Percentiles rank a stretch among this genome's conserved stretches.
Evolutionary conservation across 2,888 invertebrate species (phyloP).

Genomic region (Lycophotia porphyrea): DNA sequence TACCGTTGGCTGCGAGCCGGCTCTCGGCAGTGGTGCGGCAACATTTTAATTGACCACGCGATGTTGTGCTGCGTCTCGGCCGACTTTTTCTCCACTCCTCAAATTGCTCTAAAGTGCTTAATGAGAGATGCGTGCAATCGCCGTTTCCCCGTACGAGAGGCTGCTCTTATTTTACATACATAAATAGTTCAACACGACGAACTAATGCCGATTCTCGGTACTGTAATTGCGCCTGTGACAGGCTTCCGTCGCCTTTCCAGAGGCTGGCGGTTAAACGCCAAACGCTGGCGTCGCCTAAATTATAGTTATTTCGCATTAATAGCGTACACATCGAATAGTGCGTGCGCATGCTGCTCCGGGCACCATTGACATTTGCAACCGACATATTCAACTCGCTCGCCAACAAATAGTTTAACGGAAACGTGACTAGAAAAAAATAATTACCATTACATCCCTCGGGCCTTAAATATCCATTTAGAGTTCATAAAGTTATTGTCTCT

Average conservation of each 20-base stretch:
- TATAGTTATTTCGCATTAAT: conserved; percentile 89
- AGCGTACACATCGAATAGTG: conserved; percentile 83
- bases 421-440: conserved; percentile 64
- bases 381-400: conserved; percentile 67
- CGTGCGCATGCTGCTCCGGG: conserved; percentile 82
- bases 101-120: conserved; percentile 91
- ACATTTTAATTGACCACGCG: conserved; percentile 90
- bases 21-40: conserved; percentile 82
- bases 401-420: conserved; percentile 67
- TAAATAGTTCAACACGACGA: conserved; percentile 88
- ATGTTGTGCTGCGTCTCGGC: conserved; percentile 85
- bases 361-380: conserved; percentile 82
- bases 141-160: conserved; percentile 89
- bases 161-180: conserved; percentile 90
- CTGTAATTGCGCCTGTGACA: conserved; percentile 89
- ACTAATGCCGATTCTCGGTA: conserved; percentile 90
- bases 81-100: conserved; percentile 88
- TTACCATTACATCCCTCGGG: conserved; percentile 41
- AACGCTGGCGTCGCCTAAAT: conserved; percentile 84
- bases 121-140: conserved; percentile 90
- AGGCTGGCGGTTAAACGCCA: conserved; percentile 83
- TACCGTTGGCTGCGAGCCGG: conserved; percentile 75
- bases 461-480: conserved; percentile 37
- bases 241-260: conserved; percentile 89
- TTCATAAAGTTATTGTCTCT: conserved; percentile 55